These are phyloP conservation scores for Athalia cordata DNA, from an alignment of 2,888 invertebrate species.

Conservation along the genomic window DNA sequence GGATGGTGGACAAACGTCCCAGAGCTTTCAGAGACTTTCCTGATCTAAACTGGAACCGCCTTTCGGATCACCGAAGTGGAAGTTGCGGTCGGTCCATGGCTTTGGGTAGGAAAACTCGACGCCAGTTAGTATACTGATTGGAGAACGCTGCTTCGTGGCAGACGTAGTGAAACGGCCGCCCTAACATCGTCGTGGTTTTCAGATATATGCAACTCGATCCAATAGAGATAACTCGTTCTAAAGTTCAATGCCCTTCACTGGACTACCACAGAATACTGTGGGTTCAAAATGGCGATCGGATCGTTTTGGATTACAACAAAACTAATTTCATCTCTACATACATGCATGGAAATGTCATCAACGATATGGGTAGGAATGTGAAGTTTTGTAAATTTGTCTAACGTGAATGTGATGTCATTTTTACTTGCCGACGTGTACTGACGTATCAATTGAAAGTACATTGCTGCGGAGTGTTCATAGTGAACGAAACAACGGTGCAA, in stretches of 20 bases:
- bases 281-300: constrained; percentile 29
- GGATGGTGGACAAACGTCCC: constrained; percentile 10
- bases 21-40: constrained; percentile 13
- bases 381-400: not conserved
- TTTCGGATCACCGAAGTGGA: constrained; percentile 39
- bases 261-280: constrained; percentile 29
- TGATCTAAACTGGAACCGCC: constrained; percentile 17
- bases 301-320: constrained; percentile 31
- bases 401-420: not conserved
- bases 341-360: constrained; percentile 7
- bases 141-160: constrained; percentile 24
- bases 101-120: constrained; percentile 36
- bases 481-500: constrained; percentile 20
- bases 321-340: constrained; percentile 17
- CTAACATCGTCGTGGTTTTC: constrained; percentile 37
- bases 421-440: not conserved
- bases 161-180: constrained; percentile 31
- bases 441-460: not conserved
- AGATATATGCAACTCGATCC: constrained; percentile 41
- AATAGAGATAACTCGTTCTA: constrained; percentile 39
- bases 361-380: not conserved
- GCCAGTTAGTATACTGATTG: constrained; percentile 31
- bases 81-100: constrained; percentile 37
- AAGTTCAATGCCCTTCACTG: constrained; percentile 24
- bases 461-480: not conserved